A percentile compares a stretch with the other conserved stretches of the same genome.
Conservation (phyloP, 2,113 vertebrate genomes). For the Ellobius talpinus region DNA sequence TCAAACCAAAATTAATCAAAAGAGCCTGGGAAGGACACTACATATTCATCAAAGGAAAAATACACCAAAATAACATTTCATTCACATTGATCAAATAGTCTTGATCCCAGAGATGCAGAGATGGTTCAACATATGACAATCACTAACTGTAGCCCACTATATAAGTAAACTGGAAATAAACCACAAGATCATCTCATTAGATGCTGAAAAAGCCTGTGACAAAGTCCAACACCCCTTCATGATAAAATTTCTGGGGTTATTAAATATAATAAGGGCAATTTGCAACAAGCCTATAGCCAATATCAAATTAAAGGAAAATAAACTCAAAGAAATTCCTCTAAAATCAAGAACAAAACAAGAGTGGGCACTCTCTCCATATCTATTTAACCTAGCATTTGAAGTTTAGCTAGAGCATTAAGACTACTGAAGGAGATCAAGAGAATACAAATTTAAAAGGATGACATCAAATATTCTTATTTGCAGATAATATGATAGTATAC, state of each 20-base stretch:
- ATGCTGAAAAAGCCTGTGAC: not conserved
- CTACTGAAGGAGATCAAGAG: not conserved
- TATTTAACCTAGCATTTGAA: not conserved
- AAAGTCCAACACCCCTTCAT: not conserved
- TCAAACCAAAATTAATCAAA: not conserved
- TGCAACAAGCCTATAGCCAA: not conserved
- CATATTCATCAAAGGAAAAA: not conserved
- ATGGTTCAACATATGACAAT: not conserved
- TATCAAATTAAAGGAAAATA: not conserved
- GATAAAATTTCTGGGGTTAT: not conserved
- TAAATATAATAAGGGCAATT: not conserved
- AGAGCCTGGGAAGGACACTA: not conserved
- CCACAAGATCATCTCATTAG: not conserved
- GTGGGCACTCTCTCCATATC: not conserved
- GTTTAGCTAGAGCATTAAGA: not conserved
- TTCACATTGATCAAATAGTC: no score
- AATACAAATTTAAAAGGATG: not conserved
- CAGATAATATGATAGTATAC: not conserved
- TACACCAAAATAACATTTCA: not conserved
- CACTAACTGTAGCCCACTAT: not conserved
- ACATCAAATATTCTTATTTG: not conserved
- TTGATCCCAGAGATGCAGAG: not conserved
- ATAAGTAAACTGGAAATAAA: not conserved
- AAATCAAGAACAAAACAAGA: not conserved
- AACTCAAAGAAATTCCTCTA: not conserved